Evolutionary conservation across 1,140 invertebrate genomes (phyloP).

Genomic region (Akabosia matsudoensis): DNA sequence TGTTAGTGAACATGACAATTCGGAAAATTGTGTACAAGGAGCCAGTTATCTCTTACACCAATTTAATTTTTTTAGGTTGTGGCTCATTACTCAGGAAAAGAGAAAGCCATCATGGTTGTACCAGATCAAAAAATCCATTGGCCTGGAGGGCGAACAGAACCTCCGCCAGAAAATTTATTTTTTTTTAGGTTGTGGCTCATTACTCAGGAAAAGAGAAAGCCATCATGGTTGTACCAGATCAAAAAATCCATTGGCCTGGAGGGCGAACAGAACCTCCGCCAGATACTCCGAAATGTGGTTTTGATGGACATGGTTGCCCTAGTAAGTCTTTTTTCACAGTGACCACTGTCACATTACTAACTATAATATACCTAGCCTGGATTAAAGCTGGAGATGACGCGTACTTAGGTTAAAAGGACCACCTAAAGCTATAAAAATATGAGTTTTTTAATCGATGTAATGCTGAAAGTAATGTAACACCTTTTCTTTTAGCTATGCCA

Average conservation of each 20-base stretch:
- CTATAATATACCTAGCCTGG: too few relatives aligned
- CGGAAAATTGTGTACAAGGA: neutral
- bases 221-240: slow-evolving; percentile 65
- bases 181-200: slow-evolving; percentile 72
- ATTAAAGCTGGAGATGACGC: too few relatives aligned
- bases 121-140: slow-evolving; percentile 74
- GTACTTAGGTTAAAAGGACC: too few relatives aligned
- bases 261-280: slow-evolving; percentile 67
- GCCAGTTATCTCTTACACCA: slow-evolving; percentile 2
- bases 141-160: slow-evolving; percentile 69
- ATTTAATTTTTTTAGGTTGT: slow-evolving; percentile 63
- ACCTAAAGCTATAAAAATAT: too few relatives aligned
- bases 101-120: slow-evolving; percentile 67
- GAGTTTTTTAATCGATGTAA: too few relatives aligned
- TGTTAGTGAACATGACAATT: slow-evolving; percentile 54
- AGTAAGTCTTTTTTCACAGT: slow-evolving; percentile 52
- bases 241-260: slow-evolving; percentile 83
- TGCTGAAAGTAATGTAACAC: too few relatives aligned
- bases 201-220: slow-evolving; percentile 74
- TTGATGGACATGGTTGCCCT: slow-evolving; percentile 80
- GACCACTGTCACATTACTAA: slow-evolving; percentile 40
- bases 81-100: slow-evolving; percentile 76
- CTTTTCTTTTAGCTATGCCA: slow-evolving; percentile 63
- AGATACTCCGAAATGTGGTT: slow-evolving; percentile 86
- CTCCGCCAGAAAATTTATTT: slow-evolving; percentile 58